Conservation (phyloP, 2,113 vertebrate species). For the Oryzias javanicus region DNA sequence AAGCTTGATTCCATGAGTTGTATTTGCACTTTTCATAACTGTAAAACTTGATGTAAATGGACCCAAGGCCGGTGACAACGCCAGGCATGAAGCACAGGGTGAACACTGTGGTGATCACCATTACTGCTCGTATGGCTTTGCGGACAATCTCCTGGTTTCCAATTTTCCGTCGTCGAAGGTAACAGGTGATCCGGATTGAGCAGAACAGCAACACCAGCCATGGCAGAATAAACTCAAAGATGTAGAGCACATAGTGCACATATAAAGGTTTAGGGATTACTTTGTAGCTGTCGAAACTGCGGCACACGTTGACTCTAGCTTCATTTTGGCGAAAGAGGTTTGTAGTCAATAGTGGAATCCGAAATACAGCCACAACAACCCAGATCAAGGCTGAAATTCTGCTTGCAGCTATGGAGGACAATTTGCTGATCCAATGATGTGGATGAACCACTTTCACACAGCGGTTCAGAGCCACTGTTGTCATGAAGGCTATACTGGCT, state of each 20-base stretch:
- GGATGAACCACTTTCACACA: conserved; percentile 73
- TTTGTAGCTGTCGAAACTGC: conserved; percentile 44
- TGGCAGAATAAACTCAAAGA: conserved; percentile 58
- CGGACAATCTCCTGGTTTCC: conserved; percentile 16
- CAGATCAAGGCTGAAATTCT: conserved; percentile 39
- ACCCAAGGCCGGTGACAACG: conserved; percentile 46
- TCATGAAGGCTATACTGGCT: conserved; percentile 70
- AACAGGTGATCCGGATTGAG: conserved; percentile 41
- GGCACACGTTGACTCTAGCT: conserved; percentile 39
- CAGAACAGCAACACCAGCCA: conserved; percentile 59
- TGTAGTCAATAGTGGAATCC: conserved; percentile 53
- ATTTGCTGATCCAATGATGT: conserved; percentile 48
- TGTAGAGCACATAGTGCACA: conserved; percentile 40
- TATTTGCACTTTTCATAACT: not conserved
- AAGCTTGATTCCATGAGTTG: conserved; percentile 10
- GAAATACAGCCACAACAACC: conserved; percentile 43
- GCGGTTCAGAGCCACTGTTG: conserved; percentile 60
- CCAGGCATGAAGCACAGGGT: conserved; percentile 68
- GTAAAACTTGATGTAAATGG: not conserved
- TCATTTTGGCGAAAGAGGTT: not conserved
- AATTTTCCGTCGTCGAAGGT: conserved; percentile 11
- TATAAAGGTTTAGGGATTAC: not conserved
- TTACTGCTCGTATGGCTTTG: conserved; percentile 46
- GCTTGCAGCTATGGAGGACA: not conserved
- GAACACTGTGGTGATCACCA: conserved; percentile 51